phyloP scores from a whole-genome alignment of 2,113 vertebrate species.

The Macroglossus sobrinus region DNA sequence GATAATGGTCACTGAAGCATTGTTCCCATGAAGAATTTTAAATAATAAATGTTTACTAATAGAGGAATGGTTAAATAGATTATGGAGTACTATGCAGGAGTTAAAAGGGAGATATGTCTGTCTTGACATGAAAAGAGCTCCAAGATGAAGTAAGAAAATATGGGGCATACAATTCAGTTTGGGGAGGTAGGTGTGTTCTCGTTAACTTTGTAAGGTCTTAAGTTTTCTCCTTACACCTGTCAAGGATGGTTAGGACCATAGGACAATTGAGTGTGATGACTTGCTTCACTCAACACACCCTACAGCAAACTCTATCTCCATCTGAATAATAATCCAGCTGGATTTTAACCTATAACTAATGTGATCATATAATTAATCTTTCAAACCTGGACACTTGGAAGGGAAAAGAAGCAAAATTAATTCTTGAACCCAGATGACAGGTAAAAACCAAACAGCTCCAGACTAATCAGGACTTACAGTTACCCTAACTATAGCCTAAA shows the following conservation, averaged over 20 bases:
- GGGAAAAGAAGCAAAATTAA: background rate
- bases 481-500: background rate
- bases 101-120: background rate
- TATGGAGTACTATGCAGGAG: background rate
- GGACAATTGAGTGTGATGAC: background rate
- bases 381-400: background rate
- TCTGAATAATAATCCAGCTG: background rate
- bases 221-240: background rate
- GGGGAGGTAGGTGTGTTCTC: background rate
- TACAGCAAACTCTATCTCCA: background rate
- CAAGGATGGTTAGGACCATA: background rate
- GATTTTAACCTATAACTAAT: background rate
- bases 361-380: background rate
- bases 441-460: background rate
- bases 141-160: background rate
- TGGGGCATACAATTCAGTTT: background rate
- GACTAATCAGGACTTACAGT: background rate
- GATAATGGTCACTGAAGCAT: background rate
- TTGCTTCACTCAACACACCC: background rate
- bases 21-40: background rate
- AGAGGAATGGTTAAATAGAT: background rate
- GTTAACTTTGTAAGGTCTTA: background rate
- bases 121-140: background rate
- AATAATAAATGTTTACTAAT: background rate
- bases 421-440: background rate